Percentiles rank a stretch among this genome's conserved stretches.
Evolutionary conservation across 2,797 vertebrate genomes (phyloP).

Genomic region (Choloepus didactylus): DNA sequence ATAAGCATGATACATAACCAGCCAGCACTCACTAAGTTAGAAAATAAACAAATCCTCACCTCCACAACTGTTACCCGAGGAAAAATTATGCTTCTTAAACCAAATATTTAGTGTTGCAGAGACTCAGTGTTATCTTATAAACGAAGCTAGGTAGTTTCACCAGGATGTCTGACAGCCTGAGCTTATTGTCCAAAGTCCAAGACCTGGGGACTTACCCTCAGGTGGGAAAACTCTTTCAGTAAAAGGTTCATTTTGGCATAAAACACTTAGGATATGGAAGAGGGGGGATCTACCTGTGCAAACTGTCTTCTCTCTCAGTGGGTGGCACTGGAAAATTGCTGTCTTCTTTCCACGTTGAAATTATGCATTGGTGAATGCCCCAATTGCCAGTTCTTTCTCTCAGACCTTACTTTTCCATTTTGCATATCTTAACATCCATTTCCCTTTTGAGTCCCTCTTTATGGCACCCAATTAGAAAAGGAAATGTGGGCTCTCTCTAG

Average conservation of each 20-base stretch:
- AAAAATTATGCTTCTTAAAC: constrained; percentile 12
- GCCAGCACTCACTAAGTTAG: constrained; percentile 20
- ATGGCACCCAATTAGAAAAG: background rate
- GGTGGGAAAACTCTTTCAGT: background rate
- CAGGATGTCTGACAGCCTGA: background rate
- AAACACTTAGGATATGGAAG: background rate
- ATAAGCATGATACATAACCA: constrained; percentile 42
- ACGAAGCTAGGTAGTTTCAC: background rate
- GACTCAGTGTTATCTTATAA: background rate
- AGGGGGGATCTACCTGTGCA: background rate
- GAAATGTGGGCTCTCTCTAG: background rate
- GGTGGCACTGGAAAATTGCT: background rate
- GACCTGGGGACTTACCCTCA: background rate
- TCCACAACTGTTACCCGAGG: background rate
- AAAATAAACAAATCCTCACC: constrained; percentile 46
- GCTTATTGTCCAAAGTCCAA: background rate
- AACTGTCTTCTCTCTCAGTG: background rate
- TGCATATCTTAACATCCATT: background rate
- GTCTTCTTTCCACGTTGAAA: background rate
- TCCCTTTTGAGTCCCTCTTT: background rate
- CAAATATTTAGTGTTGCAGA: constrained; percentile 48
- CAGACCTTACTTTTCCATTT: background rate
- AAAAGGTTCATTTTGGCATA: background rate
- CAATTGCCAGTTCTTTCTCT: background rate
- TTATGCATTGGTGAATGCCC: background rate